phyloP scores from a whole-genome alignment of 2,113 vertebrate species.

The Chamaetylas fuelleborni region DNA sequence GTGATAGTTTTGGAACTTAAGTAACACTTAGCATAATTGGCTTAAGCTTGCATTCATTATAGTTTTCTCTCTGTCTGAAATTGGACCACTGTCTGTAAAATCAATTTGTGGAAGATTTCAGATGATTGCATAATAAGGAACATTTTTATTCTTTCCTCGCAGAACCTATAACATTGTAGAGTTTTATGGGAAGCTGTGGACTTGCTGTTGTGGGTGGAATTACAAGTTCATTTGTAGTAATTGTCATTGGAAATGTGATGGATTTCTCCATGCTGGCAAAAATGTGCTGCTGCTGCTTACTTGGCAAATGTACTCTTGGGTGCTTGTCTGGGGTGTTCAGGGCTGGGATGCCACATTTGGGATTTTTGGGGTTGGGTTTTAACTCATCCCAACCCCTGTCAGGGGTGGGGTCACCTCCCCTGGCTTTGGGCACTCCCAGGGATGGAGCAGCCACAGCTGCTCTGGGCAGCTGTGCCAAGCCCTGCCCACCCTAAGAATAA shows the following conservation, averaged over 20 bases:
- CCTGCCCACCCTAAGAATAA: neutral
- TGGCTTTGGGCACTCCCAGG: neutral
- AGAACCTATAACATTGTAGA: neutral
- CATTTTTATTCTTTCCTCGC: neutral
- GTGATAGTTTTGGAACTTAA: conserved; percentile 2
- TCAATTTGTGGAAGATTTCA: neutral
- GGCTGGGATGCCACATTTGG: neutral
- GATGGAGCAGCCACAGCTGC: neutral
- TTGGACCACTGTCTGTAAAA: neutral
- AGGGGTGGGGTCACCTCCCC: neutral
- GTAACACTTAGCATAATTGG: neutral
- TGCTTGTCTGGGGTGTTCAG: neutral
- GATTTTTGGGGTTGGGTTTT: neutral
- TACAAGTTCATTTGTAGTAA: neutral
- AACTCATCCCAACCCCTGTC: neutral
- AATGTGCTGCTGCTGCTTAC: neutral
- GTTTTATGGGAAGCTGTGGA: neutral
- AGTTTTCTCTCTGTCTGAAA: neutral
- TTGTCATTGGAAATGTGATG: neutral
- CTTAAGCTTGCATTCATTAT: neutral
- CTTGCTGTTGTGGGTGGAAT: neutral
- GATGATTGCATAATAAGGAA: neutral
- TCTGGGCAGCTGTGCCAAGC: too few species aligned
- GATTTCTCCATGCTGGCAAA: neutral
- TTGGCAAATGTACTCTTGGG: neutral